Base-by-base conservation (phyloP, 2,797 vertebrate genomes). In the Salmo trutta region DNA sequence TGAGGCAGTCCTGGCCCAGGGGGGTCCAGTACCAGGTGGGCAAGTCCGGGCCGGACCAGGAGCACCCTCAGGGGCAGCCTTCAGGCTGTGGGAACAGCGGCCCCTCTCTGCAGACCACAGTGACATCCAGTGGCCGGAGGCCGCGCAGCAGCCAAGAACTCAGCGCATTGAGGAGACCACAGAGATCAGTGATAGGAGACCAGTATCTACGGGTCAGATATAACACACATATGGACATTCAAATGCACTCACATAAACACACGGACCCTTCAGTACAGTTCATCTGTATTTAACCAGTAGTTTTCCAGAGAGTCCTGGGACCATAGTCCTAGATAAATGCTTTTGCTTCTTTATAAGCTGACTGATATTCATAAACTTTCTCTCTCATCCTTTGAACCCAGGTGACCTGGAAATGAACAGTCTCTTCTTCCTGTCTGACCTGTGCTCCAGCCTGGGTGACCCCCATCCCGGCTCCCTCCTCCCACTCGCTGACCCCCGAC, bases 51-150 rank as follows among this genome's bases (percentile, higher is more conserved):
- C 36, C 52, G 74, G 72, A 27, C 64, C 24, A 8, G 64, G 64
- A 36, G 17, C 67, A 7, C 19, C 67, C 67, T 52, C 47, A 0
- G 74, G 77, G 47, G 86, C 84, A 81, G 88, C 93, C n/a, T 74
- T 74, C 69, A 92, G 88, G 77, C 77, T 85, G 54, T 92, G 92
- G 90, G 92, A 93, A 53, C 91, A 89, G 77, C 76, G 91, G 68
- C 91, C 93, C 2, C 83, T 78, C 4, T 91, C 93, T 3, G 76
- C 85, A 1, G 94, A 95, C 74, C 93, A 92, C 75, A 90, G 90
- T 78, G 91, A 93, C 77, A 88, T 86, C 84, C 84, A 92, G 75
- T 94, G 95, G 93, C 81, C 90, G 78, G 94, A 96, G 54, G 89
- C 87, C 78, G 89, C 31, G 74, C 29, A 82, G 64, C 83, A 90